Evolutionary conservation across 1,140 invertebrate genomes (phyloP), one percentile per base, ranked within the genome.

Genomic region (Neodiprion pinetum): DNA sequence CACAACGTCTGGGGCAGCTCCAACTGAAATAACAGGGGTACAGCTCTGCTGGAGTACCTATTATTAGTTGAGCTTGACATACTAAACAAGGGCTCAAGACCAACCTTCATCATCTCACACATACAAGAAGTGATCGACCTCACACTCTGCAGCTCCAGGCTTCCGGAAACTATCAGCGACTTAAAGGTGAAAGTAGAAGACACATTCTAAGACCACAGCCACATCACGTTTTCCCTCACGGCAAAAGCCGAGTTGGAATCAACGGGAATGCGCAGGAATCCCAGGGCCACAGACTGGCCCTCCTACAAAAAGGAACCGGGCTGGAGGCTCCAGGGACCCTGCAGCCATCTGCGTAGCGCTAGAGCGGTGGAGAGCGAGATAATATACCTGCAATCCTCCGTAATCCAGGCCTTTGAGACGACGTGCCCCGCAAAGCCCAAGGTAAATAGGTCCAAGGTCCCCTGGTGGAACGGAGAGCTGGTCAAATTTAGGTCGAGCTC

Each of bases 1-100:
- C 72, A 81, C 53, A 70, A 40, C 0, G 72, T 77, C 10, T 81
- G 78, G 79, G 79, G 79, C 4, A 82, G 80, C 72, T 75, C 70
- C 1, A 72, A 78, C 68, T 78, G 53, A 28, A 80, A 81, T 72
- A 73, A 48, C 0, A 79, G 82, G 74, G 79, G 80, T 17, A 50
- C 72, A 40, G 40, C 50, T 7, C 68, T 82, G 2, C 61, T 80
- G 7, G 74, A 83, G 47, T 83, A 75, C 67, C 1, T 82, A 7
- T 66, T 50, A 1, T 17, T 48, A 14, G 78, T 72, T 0, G 69
- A 76, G 9, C 23, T 80, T 9, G 48, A 72, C 10, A 53, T 81
- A 0, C 3, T 72, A 1, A 83, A 81, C 69, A 72, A 73, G 5
- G 75, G 75, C 9, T 70, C 67, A 1, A 70, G 50, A 23, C 67